These are phyloP conservation scores for Aeoliscus strigatus DNA, from an alignment of 2,797 vertebrate species.

Conservation along the genomic window DNA sequence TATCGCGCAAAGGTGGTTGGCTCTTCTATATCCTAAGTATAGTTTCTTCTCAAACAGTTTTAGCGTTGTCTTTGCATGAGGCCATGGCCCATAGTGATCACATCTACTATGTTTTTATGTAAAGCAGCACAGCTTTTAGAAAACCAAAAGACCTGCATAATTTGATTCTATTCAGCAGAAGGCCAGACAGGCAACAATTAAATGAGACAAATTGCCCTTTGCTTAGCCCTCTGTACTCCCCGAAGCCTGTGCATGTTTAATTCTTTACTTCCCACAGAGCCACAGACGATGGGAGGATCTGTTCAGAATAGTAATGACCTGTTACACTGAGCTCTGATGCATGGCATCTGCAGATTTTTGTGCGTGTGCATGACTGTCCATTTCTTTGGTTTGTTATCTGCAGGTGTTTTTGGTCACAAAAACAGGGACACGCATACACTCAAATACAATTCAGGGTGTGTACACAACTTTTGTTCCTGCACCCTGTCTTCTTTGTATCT, in stretches of 20 bases:
- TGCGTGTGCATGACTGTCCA: slow-evolving; percentile 6
- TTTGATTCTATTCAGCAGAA: slow-evolving; percentile 38
- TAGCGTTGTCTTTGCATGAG: slow-evolving; percentile 3
- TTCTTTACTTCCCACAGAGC: slow-evolving; percentile 48
- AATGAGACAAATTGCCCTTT: slow-evolving; percentile 67
- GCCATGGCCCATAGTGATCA: slow-evolving; percentile 14
- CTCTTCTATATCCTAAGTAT: too few species aligned
- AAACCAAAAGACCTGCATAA: slow-evolving; percentile 45
- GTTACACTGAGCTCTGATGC: slow-evolving; percentile 32
- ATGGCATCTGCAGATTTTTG: slow-evolving; percentile 6
- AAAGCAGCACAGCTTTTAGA: slow-evolving; percentile 27
- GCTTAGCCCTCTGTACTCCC: slow-evolving; percentile 47
- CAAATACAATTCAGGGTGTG: too few species aligned
- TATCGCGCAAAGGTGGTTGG: too few species aligned
- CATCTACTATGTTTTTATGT: slow-evolving; percentile 39
- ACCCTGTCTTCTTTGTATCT: too few species aligned
- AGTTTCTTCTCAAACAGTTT: too few species aligned
- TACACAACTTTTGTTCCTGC: too few species aligned
- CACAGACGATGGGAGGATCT: slow-evolving; percentile 35
- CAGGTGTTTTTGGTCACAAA: neutral
- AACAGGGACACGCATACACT: neutral
- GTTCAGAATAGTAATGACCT: slow-evolving; percentile 57
- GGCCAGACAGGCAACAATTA: slow-evolving; percentile 45
- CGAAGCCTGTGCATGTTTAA: slow-evolving; percentile 56
- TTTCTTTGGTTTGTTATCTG: neutral